Percentiles rank a stretch among this genome's conserved stretches.
phyloP scores from a whole-genome alignment of 2,888 invertebrate genomes.

The Drosophila falleni region DNA sequence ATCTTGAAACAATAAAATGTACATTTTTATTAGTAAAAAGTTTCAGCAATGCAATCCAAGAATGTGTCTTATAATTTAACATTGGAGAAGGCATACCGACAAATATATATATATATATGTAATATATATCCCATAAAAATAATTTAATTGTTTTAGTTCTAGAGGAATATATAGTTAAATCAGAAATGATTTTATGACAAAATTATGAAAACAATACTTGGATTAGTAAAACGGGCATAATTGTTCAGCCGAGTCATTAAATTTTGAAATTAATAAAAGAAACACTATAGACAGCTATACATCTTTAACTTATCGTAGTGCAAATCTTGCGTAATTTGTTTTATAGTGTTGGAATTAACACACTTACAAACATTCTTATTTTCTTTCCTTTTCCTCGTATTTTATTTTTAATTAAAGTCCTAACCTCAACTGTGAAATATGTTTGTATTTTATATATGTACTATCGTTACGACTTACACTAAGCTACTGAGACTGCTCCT shows the following conservation, averaged over 20 bases:
- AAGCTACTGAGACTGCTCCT: conserved; percentile 22
- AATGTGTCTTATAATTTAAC: conserved; percentile 31
- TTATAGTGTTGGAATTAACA: not conserved
- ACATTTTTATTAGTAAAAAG: conserved; percentile 67
- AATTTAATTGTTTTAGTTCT: not conserved
- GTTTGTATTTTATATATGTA: conserved; percentile 47
- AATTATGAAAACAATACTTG: not conserved
- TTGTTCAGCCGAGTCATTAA: not conserved
- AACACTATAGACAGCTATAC: not conserved
- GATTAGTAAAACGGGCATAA: not conserved
- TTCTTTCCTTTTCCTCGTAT: not conserved
- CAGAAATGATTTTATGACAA: no score
- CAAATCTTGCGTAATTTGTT: not conserved
- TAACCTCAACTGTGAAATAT: conserved; percentile 21
- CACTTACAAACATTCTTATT: not conserved
- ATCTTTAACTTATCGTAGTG: not conserved
- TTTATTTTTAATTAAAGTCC: conserved; percentile 24
- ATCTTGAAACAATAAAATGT: conserved; percentile 77
- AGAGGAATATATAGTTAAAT: no score
- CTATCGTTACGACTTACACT: conserved; percentile 45
- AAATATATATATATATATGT: not conserved
- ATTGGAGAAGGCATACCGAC: not conserved
- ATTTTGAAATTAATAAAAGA: not conserved
- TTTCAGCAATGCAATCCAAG: conserved; percentile 59
- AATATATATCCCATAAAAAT: not conserved